Evolutionary conservation across 2,113 vertebrate species (phyloP).

Genomic region (Argyrosomus japonicus): DNA sequence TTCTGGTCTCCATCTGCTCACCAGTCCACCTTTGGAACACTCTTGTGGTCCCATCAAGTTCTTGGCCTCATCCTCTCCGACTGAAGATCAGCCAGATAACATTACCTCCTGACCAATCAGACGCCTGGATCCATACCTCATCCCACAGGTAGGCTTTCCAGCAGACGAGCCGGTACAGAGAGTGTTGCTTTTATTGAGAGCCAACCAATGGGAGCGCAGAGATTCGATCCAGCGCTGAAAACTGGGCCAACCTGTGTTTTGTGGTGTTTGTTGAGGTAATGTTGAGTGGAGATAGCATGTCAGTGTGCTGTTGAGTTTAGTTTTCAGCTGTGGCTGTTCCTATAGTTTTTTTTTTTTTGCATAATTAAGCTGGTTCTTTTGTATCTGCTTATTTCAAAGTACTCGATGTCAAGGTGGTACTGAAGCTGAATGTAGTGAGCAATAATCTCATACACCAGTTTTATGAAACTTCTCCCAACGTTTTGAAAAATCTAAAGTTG

Average conservation of each 20-base stretch:
- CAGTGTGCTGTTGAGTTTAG: slow-evolving; percentile 15
- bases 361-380: not conserved
- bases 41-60: slow-evolving; percentile 62
- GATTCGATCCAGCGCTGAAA: slow-evolving; percentile 51
- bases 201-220: slow-evolving; percentile 73
- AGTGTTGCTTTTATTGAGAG: slow-evolving; percentile 74
- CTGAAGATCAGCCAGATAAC: slow-evolving; percentile 88
- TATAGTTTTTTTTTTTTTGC: slow-evolving; percentile 6
- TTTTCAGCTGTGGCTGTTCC: not conserved
- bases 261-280: slow-evolving; percentile 59
- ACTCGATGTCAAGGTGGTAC: not conserved
- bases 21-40: slow-evolving; percentile 78
- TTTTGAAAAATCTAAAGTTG: not conserved
- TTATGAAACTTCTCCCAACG: not conserved
- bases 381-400: not conserved
- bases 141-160: slow-evolving; percentile 85
- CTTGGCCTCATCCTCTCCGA: slow-evolving; percentile 71
- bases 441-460: not conserved
- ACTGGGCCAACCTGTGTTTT: slow-evolving; percentile 51
- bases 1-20: slow-evolving; percentile 84
- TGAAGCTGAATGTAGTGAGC: not conserved
- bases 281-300: slow-evolving; percentile 39
- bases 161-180: slow-evolving; percentile 43
- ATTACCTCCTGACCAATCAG: slow-evolving; percentile 84
- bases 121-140: slow-evolving; percentile 81